Conservation (phyloP, 2,113 vertebrate genomes). For the Cyprinodon brontotheroides region DNA sequence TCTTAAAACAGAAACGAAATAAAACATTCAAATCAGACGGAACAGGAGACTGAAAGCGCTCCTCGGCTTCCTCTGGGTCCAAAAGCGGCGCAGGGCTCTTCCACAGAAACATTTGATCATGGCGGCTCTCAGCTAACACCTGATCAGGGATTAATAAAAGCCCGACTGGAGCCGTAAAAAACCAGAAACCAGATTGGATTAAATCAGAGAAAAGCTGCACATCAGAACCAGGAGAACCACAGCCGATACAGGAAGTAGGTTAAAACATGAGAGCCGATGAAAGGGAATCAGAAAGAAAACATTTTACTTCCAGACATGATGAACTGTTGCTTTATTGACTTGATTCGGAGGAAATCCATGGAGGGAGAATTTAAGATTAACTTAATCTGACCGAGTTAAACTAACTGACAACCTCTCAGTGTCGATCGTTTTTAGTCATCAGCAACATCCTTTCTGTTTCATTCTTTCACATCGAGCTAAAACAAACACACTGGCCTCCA, state of each 20-base stretch:
- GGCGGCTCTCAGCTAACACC: not conserved
- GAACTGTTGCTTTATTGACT: too few relatives aligned
- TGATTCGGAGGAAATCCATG: not conserved
- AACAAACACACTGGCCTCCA: too few relatives aligned
- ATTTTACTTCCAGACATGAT: not conserved
- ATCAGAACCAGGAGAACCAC: slow-evolving; percentile 30
- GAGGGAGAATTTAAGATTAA: not conserved
- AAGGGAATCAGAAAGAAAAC: not conserved
- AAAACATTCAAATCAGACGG: not conserved
- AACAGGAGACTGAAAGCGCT: not conserved
- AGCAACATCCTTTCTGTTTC: not conserved
- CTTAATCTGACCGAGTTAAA: not conserved
- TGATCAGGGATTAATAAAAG: slow-evolving; percentile 3
- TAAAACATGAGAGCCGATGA: not conserved
- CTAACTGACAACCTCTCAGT: not conserved
- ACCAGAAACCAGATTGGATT: slow-evolving; percentile 12
- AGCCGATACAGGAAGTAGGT: not conserved
- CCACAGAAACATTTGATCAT: not conserved
- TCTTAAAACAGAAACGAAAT: not conserved
- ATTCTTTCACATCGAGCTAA: not conserved
- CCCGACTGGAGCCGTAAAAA: slow-evolving; percentile 11
- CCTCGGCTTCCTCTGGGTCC: not conserved
- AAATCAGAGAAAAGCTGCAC: slow-evolving; percentile 47
- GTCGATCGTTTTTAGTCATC: not conserved
- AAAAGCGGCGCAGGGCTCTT: not conserved